Base-by-base conservation (phyloP, 2,888 invertebrate genomes). In the Dione vanillae region DNA sequence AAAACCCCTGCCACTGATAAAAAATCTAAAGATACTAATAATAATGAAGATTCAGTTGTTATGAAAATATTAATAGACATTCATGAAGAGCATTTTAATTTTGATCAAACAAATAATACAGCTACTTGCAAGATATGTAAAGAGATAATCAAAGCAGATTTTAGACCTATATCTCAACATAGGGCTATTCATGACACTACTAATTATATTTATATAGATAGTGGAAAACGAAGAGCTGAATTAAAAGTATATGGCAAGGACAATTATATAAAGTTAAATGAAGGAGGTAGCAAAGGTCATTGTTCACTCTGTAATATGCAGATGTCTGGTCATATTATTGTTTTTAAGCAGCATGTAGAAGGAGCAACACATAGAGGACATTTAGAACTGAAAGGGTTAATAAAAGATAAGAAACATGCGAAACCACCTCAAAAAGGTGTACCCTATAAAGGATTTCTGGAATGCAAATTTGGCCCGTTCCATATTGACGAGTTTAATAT, bases 291-390 rank as follows among this genome's bases (percentile, higher is more conserved):
- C 51, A 82, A 80, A 67, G 88, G 85, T 0, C 87, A 82, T 69
- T 91, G 90, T 65, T 75, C 69, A 0, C 11, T 89, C 9, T 91
- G 90, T 71, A 79, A 84, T 43, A 77, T 76, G n/a, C 77, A 75
- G 19, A 65, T 89, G 7, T 81, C 83, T 0, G 82, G 82, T 1
- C 77, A 82, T 59, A 83, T 81, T 6, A 79, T 74, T 6, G 72
- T 80, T 19, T 86, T 86, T 49, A 79, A 78, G 65, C 72, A 79
- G 66, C 90, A 91, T 70, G 76, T 83, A 0, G 72, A 73, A 37
- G 90, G 90, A 0, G 9, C 67, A 2, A 71, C 74, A 12, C 90
- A 91, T 65, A 77, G 65, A 40, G 83, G 82, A 2, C 79, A 84
- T 71, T 81, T 86, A 51, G 82, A 86, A 71, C 59, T 85, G 2